phyloP scores from a whole-genome alignment of 1,140 invertebrate genomes.

The Wasmannia auropunctata region DNA sequence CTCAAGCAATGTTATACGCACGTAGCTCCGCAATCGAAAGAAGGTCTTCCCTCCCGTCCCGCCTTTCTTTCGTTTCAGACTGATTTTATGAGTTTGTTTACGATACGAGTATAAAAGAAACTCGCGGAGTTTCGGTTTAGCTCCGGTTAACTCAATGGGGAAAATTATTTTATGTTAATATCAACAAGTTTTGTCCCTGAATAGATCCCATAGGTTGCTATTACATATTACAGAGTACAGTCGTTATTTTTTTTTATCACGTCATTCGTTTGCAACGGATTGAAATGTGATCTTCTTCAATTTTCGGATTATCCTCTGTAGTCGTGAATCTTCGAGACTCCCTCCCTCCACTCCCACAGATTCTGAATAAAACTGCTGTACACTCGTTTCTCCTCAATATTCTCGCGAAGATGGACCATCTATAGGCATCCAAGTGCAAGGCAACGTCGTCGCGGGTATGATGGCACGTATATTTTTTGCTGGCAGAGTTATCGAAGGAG shows the following conservation, averaged over 20 bases:
- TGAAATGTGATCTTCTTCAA: background rate
- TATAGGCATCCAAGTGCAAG: background rate
- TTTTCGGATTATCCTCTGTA: background rate
- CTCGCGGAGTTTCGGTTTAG: background rate
- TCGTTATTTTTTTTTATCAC: background rate
- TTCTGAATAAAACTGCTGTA: background rate
- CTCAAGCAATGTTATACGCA: background rate
- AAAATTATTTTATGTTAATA: background rate
- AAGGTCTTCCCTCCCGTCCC: background rate
- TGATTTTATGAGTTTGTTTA: background rate
- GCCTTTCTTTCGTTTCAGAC: background rate
- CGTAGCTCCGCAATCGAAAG: background rate
- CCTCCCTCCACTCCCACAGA: background rate
- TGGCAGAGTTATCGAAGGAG: background rate
- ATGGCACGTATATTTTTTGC: slow-evolving; percentile 23
- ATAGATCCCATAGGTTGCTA: background rate
- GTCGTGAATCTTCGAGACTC: background rate
- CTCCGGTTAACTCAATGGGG: background rate
- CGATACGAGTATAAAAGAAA: background rate
- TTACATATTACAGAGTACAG: background rate
- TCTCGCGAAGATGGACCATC: background rate
- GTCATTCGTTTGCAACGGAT: background rate
- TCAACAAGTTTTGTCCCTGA: background rate
- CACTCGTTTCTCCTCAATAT: background rate
- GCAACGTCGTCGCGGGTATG: slow-evolving; percentile 1